A percentile compares a stretch with the other conserved stretches of the same genome.
phyloP scores from a whole-genome alignment of 2,797 vertebrate genomes.

The Lacerta agilis region DNA sequence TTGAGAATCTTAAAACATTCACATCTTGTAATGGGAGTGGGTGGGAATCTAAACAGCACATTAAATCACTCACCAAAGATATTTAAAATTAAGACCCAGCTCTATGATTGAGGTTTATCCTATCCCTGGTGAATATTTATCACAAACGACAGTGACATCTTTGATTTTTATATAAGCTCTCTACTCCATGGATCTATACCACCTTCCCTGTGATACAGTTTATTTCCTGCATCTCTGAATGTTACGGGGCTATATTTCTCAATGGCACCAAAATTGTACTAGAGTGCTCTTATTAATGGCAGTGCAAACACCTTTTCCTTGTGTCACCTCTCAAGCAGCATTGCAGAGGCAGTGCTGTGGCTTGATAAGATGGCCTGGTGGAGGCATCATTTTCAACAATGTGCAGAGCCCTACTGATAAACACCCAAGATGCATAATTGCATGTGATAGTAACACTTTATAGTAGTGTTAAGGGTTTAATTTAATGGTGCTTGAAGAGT shows the following conservation, averaged over 20 bases:
- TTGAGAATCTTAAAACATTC: constrained; percentile 16
- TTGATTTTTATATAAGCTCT: constrained; percentile 13
- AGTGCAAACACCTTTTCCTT: not conserved
- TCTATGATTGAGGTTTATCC: constrained; percentile 20
- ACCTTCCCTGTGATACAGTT: constrained; percentile 15
- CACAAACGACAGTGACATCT: not conserved
- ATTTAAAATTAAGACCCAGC: constrained; percentile 33
- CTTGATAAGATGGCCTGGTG: constrained; percentile 37
- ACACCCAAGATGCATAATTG: constrained; percentile 55
- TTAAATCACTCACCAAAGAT: constrained; percentile 41
- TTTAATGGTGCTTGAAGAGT: constrained; percentile 64
- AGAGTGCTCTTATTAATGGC: not conserved
- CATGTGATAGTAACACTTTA: constrained; percentile 54
- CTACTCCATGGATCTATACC: constrained; percentile 26
- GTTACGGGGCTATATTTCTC: not conserved
- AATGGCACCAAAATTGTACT: constrained; percentile 10
- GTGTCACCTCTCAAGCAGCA: constrained; percentile 3
- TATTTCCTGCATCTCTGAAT: constrained; percentile 23
- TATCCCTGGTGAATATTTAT: constrained; percentile 42
- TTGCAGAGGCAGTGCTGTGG: constrained; percentile 9
- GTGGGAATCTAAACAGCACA: constrained; percentile 6
- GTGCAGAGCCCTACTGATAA: constrained; percentile 49
- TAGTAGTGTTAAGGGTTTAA: constrained; percentile 53
- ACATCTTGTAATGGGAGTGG: constrained; percentile 7
- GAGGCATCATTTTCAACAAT: constrained; percentile 44